Conservation (phyloP, 2,888 invertebrate genomes). For the Lasioglossum malachurum region DNA sequence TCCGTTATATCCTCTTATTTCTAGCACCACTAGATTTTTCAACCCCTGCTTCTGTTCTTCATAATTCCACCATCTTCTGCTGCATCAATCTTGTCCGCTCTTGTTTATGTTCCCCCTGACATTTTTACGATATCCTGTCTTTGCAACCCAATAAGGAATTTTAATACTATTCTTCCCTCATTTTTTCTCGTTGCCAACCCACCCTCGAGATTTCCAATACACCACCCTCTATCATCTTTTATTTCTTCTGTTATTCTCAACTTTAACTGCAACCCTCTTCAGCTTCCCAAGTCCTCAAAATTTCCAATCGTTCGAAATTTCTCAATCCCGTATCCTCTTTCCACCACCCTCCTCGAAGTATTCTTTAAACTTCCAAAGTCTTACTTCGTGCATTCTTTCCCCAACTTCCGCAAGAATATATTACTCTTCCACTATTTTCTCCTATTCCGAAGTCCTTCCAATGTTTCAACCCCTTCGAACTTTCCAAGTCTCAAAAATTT, state of each 20-base stretch:
- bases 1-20: constrained; percentile 2
- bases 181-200: not conserved
- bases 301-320: not conserved
- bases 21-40: not conserved
- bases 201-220: not conserved
- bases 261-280: not conserved
- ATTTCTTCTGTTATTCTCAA: not conserved
- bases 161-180: not conserved
- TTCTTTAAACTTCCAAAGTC: not conserved
- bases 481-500: not conserved
- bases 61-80: constrained; percentile 41
- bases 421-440: not conserved
- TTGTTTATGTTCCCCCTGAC: constrained; percentile 21
- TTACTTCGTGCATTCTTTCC: not conserved
- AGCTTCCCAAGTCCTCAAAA: not conserved
- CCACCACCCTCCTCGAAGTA: not conserved
- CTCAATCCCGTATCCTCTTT: not conserved
- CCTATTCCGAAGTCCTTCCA: not conserved
- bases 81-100: not conserved
- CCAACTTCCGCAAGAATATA: not conserved
- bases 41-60: constrained; percentile 32
- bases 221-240: not conserved
- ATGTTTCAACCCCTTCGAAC: not conserved
- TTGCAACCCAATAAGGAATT: not conserved
- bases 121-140: not conserved